Evolutionary conservation across 2,113 vertebrate genomes (phyloP), one percentile per base, ranked within the genome.

Genomic region (Salvator merianae): DNA sequence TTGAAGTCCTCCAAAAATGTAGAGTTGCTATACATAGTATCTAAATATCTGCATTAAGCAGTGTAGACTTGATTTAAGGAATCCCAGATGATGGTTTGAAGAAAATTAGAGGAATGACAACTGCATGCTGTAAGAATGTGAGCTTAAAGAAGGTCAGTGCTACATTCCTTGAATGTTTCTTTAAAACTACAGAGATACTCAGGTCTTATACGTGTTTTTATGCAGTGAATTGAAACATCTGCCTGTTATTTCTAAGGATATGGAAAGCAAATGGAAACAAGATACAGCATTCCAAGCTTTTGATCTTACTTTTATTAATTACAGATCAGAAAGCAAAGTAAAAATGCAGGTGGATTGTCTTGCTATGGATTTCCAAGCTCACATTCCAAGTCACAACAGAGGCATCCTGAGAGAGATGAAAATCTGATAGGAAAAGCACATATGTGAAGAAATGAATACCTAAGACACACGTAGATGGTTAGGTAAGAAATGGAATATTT

Each of bases 201-300:
- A 81, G 10, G 32, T 80, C 65, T 82, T 87, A 0, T 22, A 18
- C 43, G 32, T 73, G 32, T 18, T 20, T 88, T 84, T 87, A 82
- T 76, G 9, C 36, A 74, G 28, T 83, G 84, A 93, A 87, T 76
- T 68, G 79, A 93, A 91, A 88, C 82, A 89, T 88, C 84, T 91
- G 84, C 80, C 75, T 28, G 32, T 36, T n/a, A 86, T 91, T 93
- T 89, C 81, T 82, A 76, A 87, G 87, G 84, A 76, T 70, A 30
- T 84, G 66, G 75, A 83, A n/a, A 88, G 70, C 22, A 85, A 89
- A 85, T 84, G 65, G 74, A 87, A 91, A 84, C 30, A n/a, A 91
- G 38, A 84, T 1, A 1, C 43, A 81, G 3, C 34, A 88, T 74
- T 88, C 79, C 47, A 81, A 0, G 83, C 62, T 83, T 88, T 92